A percentile compares a stretch with the other conserved stretches of the same genome.
phyloP scores from a whole-genome alignment of 2,797 vertebrate species.

The Cyprinella venusta region DNA sequence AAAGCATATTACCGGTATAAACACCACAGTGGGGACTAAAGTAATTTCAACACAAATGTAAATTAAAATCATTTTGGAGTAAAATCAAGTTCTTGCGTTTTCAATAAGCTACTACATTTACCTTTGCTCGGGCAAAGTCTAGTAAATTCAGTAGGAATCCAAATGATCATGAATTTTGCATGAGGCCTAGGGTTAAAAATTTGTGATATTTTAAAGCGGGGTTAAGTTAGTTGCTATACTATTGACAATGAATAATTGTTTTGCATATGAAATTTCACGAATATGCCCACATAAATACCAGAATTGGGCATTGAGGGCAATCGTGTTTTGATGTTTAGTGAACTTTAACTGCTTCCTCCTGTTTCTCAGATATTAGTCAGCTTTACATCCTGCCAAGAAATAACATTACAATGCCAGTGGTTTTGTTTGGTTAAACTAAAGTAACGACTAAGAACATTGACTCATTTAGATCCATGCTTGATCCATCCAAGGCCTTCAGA shows the following conservation, averaged over 20 bases:
- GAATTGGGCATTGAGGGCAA: neutral
- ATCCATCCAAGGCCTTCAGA: neutral
- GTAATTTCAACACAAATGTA: neutral
- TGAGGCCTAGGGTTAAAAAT: neutral
- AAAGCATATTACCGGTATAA: too few species aligned
- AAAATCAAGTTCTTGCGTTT: neutral
- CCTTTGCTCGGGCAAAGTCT: neutral
- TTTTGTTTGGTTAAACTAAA: conserved; percentile 3
- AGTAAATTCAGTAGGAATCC: neutral
- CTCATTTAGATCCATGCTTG: neutral
- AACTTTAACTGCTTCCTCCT: neutral
- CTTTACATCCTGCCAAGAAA: too few species aligned
- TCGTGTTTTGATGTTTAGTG: neutral
- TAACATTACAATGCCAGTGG: neutral
- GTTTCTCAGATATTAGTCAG: neutral
- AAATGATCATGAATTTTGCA: neutral
- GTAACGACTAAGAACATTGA: neutral
- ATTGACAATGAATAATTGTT: neutral
- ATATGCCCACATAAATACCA: neutral
- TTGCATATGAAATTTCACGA: neutral
- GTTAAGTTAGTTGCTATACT: neutral
- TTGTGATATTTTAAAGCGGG: neutral
- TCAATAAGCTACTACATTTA: neutral
- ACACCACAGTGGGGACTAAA: neutral
- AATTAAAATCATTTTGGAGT: neutral